These are phyloP conservation scores for Drosophila pachea DNA, from an alignment of 1,140 invertebrate species.

Conservation along the genomic window DNA sequence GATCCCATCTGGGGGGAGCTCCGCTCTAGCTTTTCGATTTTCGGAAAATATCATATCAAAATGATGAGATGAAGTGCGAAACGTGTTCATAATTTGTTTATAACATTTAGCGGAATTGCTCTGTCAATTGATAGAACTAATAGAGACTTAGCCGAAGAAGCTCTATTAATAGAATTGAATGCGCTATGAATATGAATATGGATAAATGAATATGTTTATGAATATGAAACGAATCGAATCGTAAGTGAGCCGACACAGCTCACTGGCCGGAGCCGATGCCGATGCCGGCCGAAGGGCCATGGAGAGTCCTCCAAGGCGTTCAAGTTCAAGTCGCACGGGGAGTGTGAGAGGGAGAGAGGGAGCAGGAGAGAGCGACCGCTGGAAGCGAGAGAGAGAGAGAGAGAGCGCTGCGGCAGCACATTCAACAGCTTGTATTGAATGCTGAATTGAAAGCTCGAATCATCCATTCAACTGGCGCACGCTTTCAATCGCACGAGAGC, in stretches of 20 bases:
- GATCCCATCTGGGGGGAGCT: too few species aligned
- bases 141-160: background rate
- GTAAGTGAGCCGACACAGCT: constrained; percentile 19
- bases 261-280: constrained; percentile 4
- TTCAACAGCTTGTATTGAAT: constrained; percentile 58
- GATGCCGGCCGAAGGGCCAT: background rate
- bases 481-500: constrained; percentile 47
- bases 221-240: background rate
- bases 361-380: background rate
- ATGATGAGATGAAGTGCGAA: background rate
- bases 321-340: constrained; percentile 48
- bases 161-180: background rate
- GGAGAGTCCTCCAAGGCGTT: constrained; percentile 8
- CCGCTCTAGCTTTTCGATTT: too few species aligned
- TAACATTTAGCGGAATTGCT: constrained; percentile 9
- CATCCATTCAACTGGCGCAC: constrained; percentile 19
- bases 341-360: background rate
- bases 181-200: constrained; percentile 1
- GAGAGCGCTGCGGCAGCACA: constrained; percentile 17
- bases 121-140: constrained; percentile 12
- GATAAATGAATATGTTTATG: background rate
- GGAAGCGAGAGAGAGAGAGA: background rate
- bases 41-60: too few species aligned
- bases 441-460: constrained; percentile 38
- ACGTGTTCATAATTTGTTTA: constrained; percentile 3